Percentiles rank a stretch among this genome's conserved stretches.
Evolutionary conservation across 2,888 invertebrate genomes (phyloP).

Genomic region (Zonitis immaculata): DNA sequence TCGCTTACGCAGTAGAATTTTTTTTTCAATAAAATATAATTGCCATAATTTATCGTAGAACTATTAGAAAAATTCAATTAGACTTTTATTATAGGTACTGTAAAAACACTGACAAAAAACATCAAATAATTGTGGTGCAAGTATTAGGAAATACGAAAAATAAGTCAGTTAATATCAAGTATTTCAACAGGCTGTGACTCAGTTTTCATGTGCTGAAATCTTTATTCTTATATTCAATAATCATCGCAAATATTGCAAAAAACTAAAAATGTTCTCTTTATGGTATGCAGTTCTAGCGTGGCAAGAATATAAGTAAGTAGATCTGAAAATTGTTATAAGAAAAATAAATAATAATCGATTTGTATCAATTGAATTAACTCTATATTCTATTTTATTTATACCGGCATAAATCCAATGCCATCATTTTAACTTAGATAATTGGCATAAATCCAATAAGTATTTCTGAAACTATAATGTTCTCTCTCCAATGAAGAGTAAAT

Average conservation of each 20-base stretch:
- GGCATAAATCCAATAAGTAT: constrained; percentile 16
- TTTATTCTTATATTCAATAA: constrained; percentile 14
- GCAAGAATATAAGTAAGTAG: constrained; percentile 47
- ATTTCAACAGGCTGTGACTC: constrained; percentile 27
- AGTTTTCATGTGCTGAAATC: constrained; percentile 22
- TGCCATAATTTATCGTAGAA: neutral
- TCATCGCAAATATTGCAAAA: neutral
- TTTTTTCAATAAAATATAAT: too few species aligned
- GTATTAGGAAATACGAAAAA: constrained; percentile 26
- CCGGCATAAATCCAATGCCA: constrained; percentile 12
- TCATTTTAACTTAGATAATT: constrained; percentile 5
- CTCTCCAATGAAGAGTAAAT: too few species aligned
- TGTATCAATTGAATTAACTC: neutral
- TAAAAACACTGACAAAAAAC: neutral
- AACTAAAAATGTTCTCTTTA: constrained; percentile 42
- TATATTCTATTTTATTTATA: constrained; percentile 4
- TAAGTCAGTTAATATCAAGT: constrained; percentile 35
- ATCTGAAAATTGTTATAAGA: constrained; percentile 5
- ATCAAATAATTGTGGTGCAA: neutral
- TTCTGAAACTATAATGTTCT: too few species aligned
- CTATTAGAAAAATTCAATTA: neutral
- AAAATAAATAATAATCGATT: neutral
- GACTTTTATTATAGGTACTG: neutral
- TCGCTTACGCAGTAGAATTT: too few species aligned
- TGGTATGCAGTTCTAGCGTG: constrained; percentile 47